Conservation (phyloP, 2,113 vertebrate species). For the Epinephelus moara region DNA sequence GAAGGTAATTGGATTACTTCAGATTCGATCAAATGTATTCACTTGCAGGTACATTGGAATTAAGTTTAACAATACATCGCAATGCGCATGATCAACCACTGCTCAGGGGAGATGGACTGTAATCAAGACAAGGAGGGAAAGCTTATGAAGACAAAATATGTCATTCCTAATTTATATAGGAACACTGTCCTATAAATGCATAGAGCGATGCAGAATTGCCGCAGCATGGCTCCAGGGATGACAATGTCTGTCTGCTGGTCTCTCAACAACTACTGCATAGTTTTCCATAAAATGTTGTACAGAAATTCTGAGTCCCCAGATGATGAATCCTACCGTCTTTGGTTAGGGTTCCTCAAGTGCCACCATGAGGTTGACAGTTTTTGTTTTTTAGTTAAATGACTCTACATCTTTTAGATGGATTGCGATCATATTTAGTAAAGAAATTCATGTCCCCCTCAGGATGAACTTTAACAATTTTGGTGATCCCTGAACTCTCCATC, state of each 20-base stretch:
- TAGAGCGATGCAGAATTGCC: not conserved
- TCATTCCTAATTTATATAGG: not conserved
- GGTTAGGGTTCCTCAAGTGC: not conserved
- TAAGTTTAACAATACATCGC: not conserved
- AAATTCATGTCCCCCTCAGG: not conserved
- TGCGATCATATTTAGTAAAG: not conserved
- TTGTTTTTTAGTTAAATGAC: too few species aligned
- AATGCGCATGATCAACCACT: not conserved
- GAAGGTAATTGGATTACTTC: conserved; percentile 18
- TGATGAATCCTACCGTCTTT: not conserved
- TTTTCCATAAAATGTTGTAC: not conserved
- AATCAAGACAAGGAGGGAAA: conserved; percentile 9
- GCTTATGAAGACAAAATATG: not conserved
- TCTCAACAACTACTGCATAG: not conserved
- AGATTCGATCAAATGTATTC: conserved; percentile 22
- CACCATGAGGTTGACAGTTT: not conserved
- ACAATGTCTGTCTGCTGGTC: not conserved
- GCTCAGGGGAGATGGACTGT: not conserved
- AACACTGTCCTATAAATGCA: not conserved
- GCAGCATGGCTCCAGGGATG: not conserved
- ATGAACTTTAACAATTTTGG: too few species aligned
- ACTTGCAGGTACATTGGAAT: conserved; percentile 12
- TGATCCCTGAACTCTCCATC: not conserved
- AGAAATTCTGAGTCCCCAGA: not conserved
- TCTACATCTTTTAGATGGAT: not conserved